Evolutionary conservation across 92 coral and sea anemone species (phyloP), one percentile per base, ranked within the genome.

Genomic region (Parazoanthus darwini): DNA sequence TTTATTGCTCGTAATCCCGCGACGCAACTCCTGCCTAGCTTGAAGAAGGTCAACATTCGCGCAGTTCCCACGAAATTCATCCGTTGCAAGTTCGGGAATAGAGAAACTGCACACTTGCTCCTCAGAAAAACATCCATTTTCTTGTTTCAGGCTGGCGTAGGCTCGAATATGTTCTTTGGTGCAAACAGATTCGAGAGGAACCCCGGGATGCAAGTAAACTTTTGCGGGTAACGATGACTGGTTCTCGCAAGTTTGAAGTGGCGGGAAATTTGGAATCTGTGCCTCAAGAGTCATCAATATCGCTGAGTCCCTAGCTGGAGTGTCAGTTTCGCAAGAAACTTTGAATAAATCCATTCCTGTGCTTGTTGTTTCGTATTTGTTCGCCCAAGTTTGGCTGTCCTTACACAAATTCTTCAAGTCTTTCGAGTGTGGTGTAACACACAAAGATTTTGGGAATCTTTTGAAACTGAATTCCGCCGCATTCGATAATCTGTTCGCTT

Each of bases 261-360:
- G 87, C 87, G 87, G 78, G 87, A 84, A 84, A 84, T 84, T 84
- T 25, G 44, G 78, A 84, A 70, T 51, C 29, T 16, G 87, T 16
- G 87, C 18, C 37, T 44, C 46, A 44, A 22, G 79, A 26, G 42
- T 84, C 35, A 23, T 46, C 16, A 23, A 14, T 35, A 44, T 39
- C 13, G 37, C 5, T 3, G 25, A 29, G 14, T 43, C 66, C 26
- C 6, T 0, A 26, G 42, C 1, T 46, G 59, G 15, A 25, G 42
- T 9, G 33, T 44, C 65, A 9, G 15, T 48, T 18, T 26, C 29
- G 37, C 67, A 5, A 3, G 46, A 42, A 84, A 5, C 79, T 29
- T 46, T 20, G 18, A 39, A 15, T 13, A 84, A 71, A 3, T 71
- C 65, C n/a, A 44, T 26, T 7, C 35, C 43, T 16, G 0, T 23